Evolutionary conservation across 1,140 invertebrate genomes (phyloP).

Genomic region (Nymphalis io): DNA sequence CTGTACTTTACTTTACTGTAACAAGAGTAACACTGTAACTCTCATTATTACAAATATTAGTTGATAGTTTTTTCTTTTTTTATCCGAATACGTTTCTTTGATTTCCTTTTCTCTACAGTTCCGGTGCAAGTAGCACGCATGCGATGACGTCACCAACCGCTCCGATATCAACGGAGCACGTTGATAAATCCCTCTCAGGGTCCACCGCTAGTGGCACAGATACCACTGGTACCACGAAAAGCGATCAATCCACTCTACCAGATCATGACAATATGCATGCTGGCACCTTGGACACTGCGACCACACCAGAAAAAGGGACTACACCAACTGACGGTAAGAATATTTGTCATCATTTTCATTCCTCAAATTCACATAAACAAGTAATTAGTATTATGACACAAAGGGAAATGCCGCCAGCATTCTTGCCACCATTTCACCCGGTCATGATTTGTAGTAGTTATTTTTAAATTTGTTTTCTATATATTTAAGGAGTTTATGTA

Average conservation of each 20-base stretch:
- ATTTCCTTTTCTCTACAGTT: conserved; percentile 21
- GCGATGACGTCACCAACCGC: conserved; percentile 65
- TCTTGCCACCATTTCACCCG: no score
- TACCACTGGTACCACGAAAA: conserved; percentile 28
- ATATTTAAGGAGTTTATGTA: no score
- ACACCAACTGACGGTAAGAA: conserved; percentile 63
- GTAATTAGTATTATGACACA: neutral
- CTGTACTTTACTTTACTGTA: no score
- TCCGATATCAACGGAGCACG: conserved; percentile 54
- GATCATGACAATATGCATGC: conserved; percentile 73
- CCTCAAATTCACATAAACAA: no score
- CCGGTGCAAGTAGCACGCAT: conserved; percentile 66
- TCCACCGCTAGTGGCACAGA: conserved; percentile 51
- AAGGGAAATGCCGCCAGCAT: no score
- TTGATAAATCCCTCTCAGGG: conserved; percentile 46
- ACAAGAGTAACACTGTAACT: no score
- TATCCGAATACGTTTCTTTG: no score
- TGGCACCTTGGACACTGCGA: conserved; percentile 52
- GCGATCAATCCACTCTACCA: conserved; percentile 46
- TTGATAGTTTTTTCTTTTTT: no score
- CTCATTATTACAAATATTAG: no score
- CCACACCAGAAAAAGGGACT: conserved; percentile 53
- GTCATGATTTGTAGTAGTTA: no score
- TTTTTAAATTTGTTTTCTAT: no score
- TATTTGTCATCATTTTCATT: no score